These are phyloP conservation scores for Bombyx mori DNA, from an alignment of 1,140 invertebrate species.

Conservation along the genomic window ASM3026992v2 NC_085121.1:12641001-12641500, in stretches of 20 bases:
- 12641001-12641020: too few relatives aligned
- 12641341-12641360: slow-evolving; percentile 42
- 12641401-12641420: slow-evolving; percentile 18
- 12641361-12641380: slow-evolving; percentile 16
- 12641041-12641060: too few relatives aligned
- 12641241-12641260: slow-evolving; percentile 72
- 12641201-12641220: not conserved
- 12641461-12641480: slow-evolving; percentile 36
- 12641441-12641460: slow-evolving; percentile 13
- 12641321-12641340: slow-evolving; percentile 72
- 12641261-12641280: slow-evolving; percentile 68
- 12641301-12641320: slow-evolving; percentile 55
- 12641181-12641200: too few relatives aligned
- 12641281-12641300: slow-evolving; percentile 48
- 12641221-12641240: slow-evolving; percentile 36
- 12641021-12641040: too few relatives aligned
- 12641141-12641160: slow-evolving; percentile 29
- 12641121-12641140: slow-evolving; percentile 20
- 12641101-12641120: slow-evolving; percentile 33
- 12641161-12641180: too few relatives aligned
- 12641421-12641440: slow-evolving; percentile 15
- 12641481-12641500: slow-evolving; percentile 42
- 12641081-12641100: too few relatives aligned
- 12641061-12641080: too few relatives aligned
- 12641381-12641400: slow-evolving; percentile 38